Percentiles rank a stretch among this genome's conserved stretches.
Conservation (phyloP, 1,140 invertebrate species). For the Drosophila rufa region DNA sequence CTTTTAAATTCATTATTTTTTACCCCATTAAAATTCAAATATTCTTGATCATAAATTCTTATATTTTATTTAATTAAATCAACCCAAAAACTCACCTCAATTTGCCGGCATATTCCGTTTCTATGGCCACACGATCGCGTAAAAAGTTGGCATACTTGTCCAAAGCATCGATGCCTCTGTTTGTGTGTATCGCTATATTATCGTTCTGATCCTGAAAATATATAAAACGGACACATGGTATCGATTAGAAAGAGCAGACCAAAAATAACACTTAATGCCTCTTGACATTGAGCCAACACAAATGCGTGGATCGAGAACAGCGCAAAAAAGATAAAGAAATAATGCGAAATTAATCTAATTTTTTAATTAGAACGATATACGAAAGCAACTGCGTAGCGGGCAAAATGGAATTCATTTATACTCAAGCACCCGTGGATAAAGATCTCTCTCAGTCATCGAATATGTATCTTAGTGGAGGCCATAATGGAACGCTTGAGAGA, state of each 20-base stretch:
- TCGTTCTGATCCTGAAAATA: slow-evolving; percentile 98
- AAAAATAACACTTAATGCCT: slow-evolving; percentile 16
- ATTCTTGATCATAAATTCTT: not conserved
- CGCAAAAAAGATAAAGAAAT: slow-evolving; percentile 16
- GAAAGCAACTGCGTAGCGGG: slow-evolving; percentile 39
- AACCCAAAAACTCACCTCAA: slow-evolving; percentile 90
- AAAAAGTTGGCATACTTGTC: slow-evolving; percentile 98
- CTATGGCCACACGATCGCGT: slow-evolving; percentile 96
- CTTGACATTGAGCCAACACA: slow-evolving; percentile 53
- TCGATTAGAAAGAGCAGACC: slow-evolving; percentile 48
- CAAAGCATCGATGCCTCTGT: slow-evolving; percentile 98
- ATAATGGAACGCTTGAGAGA: slow-evolving; percentile 19
- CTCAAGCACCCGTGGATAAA: slow-evolving; percentile 8
- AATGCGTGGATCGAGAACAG: slow-evolving; percentile 27
- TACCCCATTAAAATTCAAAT: not conserved
- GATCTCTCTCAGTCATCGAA: slow-evolving; percentile 7
- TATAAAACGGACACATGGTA: slow-evolving; percentile 52
- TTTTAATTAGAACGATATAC: slow-evolving; percentile 43
- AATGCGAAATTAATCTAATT: slow-evolving; percentile 51
- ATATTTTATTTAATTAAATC: not conserved
- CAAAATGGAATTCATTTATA: slow-evolving; percentile 39
- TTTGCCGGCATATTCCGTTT: slow-evolving; percentile 98
- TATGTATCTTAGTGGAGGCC: slow-evolving; percentile 12
- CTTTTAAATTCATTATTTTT: not conserved
- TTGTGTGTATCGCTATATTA: slow-evolving; percentile 96